Evolutionary conservation across 2,888 invertebrate species (phyloP).

Genomic region (Cartodere bifasciata): DNA sequence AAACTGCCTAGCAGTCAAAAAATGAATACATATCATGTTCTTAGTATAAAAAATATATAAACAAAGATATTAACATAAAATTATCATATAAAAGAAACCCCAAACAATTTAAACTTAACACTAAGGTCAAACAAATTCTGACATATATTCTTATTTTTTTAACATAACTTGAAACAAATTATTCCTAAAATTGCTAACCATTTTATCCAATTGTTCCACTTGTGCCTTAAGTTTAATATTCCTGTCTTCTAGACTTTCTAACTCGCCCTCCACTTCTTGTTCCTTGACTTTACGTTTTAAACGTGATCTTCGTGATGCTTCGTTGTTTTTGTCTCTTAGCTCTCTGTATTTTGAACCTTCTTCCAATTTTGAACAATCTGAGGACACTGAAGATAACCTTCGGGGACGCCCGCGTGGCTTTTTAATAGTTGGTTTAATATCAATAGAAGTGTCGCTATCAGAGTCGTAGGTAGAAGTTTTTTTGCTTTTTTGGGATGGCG

Average conservation of each 20-base stretch:
- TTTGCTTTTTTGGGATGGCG: conserved; percentile 19
- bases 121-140: too few relatives aligned
- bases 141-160: conserved; percentile 34
- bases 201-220: conserved; percentile 54
- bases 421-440: conserved; percentile 10
- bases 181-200: conserved; percentile 51
- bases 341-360: conserved; percentile 48
- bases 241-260: conserved; percentile 43
- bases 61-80: too few relatives aligned
- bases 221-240: conserved; percentile 52
- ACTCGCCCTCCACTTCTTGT: conserved; percentile 33
- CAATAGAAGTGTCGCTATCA: conserved; percentile 19
- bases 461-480: conserved; percentile 11
- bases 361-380: conserved; percentile 35
- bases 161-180: conserved; percentile 52
- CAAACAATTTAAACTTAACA: too few relatives aligned
- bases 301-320: conserved; percentile 61
- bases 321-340: conserved; percentile 63
- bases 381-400: conserved; percentile 32
- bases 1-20: too few relatives aligned
- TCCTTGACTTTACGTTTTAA: conserved; percentile 55
- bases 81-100: too few relatives aligned
- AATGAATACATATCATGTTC: too few relatives aligned
- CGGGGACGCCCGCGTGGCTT: conserved; percentile 39
- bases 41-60: too few relatives aligned